Base-by-base conservation (phyloP, 2,888 invertebrate genomes). In the Conus canariensis region DNA sequence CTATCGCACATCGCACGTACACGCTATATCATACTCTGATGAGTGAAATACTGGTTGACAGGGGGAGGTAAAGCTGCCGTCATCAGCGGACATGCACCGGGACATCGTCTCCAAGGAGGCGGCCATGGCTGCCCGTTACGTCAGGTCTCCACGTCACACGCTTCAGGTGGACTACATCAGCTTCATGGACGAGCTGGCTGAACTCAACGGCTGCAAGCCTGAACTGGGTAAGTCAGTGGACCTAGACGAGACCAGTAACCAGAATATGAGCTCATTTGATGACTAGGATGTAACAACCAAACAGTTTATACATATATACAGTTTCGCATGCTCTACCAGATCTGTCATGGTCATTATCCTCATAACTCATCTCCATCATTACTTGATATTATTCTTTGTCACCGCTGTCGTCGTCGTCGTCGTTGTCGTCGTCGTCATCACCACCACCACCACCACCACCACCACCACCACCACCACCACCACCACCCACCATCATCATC, bases 141-240 rank as follows among this genome's bases (percentile, higher is more conserved):
- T 94, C 16, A 88, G 92, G 64, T 94, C 94, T 9, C 93, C 92
- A 70, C 92, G 96, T 70, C 96, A 96, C 93, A 96, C 96, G 8
- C 95, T 96, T 14, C 96, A 96, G 92, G 96, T 96, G 14, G 96
- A 96, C 90, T 94, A 93, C 91, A 90, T 95, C 14, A 89, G 90
- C 19, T 96, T 95, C 92, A 96, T 96, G 96, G 97, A 97, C 91
- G 96, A 96, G 90, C 91, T 97, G 89, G 96, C 96, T 8, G 92
- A 93, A 60, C 85, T 96, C 7, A 93, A 95, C 67, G 96, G 96
- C 16, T 96, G 95, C 90, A 94, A 95, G 90, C 97, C 97, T 0
- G 93, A 96, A 90, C 87, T 96, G 60, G 88, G 95, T 94, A 93
- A 94, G 92, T 92, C 6, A 45, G 45, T 45, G 45, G 45, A 45